Conservation (phyloP, 2,888 invertebrate genomes). For the Cyrtodaria siliqua region DNA sequence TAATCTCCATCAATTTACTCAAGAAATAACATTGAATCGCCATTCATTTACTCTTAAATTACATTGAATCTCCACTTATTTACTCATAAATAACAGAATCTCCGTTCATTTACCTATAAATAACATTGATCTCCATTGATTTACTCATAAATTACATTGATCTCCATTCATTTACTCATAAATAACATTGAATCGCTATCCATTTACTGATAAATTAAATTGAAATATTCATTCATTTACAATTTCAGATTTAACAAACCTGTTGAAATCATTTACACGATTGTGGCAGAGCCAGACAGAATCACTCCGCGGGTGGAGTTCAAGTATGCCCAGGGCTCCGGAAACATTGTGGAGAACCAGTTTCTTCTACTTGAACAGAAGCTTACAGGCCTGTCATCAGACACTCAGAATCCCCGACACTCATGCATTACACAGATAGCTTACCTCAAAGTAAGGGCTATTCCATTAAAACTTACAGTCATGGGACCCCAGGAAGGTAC, state of each 20-base stretch:
- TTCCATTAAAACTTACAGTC: not conserved
- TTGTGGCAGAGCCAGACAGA: conserved; percentile 78
- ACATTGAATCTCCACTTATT: no score
- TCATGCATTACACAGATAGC: conserved; percentile 68
- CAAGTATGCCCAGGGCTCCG: conserved; percentile 41
- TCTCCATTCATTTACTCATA: no score
- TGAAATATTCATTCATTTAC: not conserved
- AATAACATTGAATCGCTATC: no score
- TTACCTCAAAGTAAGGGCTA: conserved; percentile 69
- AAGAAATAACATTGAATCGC: no score
- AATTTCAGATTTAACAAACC: conserved; percentile 68
- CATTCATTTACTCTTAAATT: no score
- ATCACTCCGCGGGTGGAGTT: conserved; percentile 73
- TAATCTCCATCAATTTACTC: no score
- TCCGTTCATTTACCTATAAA: no score
- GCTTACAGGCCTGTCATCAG: conserved; percentile 37
- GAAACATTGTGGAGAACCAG: conserved; percentile 44
- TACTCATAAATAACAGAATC: no score
- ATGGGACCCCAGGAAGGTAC: not conserved
- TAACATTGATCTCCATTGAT: no score
- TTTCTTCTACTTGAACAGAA: conserved; percentile 44
- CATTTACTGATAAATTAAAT: no score
- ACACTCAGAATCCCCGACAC: conserved; percentile 20
- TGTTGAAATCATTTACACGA: conserved; percentile 72
- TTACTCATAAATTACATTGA: no score